Percentiles rank a stretch among this genome's conserved stretches.
Conservation (phyloP, 2,113 vertebrate species). For the Thryonomys swinderianus region DNA sequence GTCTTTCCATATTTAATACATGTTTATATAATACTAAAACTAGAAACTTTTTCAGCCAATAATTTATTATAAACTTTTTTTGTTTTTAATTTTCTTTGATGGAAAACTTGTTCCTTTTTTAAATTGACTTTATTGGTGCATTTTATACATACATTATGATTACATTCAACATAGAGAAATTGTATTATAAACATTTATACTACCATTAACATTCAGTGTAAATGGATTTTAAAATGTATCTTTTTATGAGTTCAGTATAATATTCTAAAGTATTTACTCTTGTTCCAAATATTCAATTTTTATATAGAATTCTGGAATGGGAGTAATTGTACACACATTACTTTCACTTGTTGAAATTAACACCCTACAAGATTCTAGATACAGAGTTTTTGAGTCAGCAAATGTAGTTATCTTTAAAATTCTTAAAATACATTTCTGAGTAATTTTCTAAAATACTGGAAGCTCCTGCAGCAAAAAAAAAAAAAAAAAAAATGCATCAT, state of each 20-base stretch:
- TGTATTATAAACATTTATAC: neutral
- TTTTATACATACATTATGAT: no score
- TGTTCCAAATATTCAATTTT: neutral
- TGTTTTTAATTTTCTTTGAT: no score
- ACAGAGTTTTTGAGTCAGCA: neutral
- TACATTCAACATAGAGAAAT: no score
- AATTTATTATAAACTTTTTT: no score
- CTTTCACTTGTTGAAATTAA: neutral
- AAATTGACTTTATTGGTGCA: no score
- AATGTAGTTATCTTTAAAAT: constrained; percentile 3
- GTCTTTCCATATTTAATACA: neutral
- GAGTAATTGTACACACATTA: neutral
- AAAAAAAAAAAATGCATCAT: neutral
- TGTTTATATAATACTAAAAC: neutral
- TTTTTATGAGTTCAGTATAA: constrained; percentile 36
- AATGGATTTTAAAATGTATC: neutral
- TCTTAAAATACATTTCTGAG: neutral
- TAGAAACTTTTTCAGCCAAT: neutral
- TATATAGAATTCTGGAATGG: neutral
- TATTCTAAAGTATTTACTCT: neutral
- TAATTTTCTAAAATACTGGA: constrained; percentile 13
- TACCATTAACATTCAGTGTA: neutral
- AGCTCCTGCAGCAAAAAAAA: neutral
- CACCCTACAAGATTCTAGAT: neutral
- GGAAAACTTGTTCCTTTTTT: no score